Base-by-base conservation (phyloP, 2,797 vertebrate species). In the Lerista edwardsae region DNA sequence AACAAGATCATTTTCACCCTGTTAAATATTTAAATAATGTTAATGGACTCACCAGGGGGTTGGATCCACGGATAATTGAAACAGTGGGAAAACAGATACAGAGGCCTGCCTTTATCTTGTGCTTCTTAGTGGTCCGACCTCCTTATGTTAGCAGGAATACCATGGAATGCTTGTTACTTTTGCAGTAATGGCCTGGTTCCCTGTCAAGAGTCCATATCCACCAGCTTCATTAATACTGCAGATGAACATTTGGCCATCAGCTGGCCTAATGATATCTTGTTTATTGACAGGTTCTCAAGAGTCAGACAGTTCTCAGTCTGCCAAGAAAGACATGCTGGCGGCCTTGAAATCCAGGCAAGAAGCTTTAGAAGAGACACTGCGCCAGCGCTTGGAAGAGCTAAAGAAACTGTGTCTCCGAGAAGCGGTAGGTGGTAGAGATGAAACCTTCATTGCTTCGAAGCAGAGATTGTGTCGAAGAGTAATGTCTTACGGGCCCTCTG, bases 281-380 rank as follows among this genome's bases (percentile, higher is more conserved):
- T 94, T 96, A 89, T 91, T 93, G 87, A 95, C 94, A 99, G 99
- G 98, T 93, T 99, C 99, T 95, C 99, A 99, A 95, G 99, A 99
- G 96, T 99, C 98, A 0, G 99, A 99, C 94, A 99, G 98, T 89
- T 99, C 98, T 51, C 98, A 99, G 94, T 99, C 98, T 31, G 99
- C 99, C 93, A 99, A 99, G 96, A 99, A 99, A 90, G 99, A 99
- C 97, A 99, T 99, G 98, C 94, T 99, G 93, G 97, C 97, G 44
- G 98, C 99, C 0, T 95, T 99, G 95, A 98, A 98, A 93, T 99
- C 98, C 93, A 96, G 98, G 92, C 98, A 99, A 96, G 98, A 99
- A 83, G 98, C 98, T 74, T 96, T 99, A 94, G 99, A 99, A 93
- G 99, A 99, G 93, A 99, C 98, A 0, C 96, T 99, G 31, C 97